Percentiles rank a stretch among this genome's conserved stretches.
These are phyloP conservation scores for Acrocephalus kingi DNA, from an alignment of 2,113 vertebrate genomes.

Conservation along the genomic window DNA sequence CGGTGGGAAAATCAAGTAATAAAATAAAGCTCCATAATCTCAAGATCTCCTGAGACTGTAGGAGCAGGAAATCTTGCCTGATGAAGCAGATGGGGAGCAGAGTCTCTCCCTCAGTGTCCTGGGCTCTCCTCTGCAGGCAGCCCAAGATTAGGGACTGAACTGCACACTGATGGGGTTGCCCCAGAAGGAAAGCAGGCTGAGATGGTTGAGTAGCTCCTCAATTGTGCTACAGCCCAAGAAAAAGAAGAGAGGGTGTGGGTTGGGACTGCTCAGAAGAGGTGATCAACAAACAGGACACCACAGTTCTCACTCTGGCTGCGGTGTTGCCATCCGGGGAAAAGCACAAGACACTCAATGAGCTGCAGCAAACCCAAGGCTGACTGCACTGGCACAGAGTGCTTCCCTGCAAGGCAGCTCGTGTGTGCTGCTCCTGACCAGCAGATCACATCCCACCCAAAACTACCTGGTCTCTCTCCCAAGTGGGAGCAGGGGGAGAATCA, in stretches of 20 bases:
- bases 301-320: neutral
- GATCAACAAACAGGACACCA: neutral
- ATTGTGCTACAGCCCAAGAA: neutral
- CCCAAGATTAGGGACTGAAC: neutral
- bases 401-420: neutral
- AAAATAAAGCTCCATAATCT: neutral
- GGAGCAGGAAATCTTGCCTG: neutral
- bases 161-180: neutral
- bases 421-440: fast-evolving
- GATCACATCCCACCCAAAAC: neutral
- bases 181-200: neutral
- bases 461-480: neutral
- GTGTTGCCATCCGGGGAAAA: neutral
- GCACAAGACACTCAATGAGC: neutral
- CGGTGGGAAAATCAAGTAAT: neutral
- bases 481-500: too few relatives aligned
- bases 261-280: neutral
- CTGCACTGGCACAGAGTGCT: neutral
- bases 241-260: neutral
- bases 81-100: neutral
- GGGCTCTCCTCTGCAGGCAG: neutral
- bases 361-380: neutral
- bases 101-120: neutral
- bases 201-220: neutral
- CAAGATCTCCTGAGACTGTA: neutral